Base-by-base conservation (phyloP, 1,140 invertebrate species). In the Sycophaga agraensis region DNA sequence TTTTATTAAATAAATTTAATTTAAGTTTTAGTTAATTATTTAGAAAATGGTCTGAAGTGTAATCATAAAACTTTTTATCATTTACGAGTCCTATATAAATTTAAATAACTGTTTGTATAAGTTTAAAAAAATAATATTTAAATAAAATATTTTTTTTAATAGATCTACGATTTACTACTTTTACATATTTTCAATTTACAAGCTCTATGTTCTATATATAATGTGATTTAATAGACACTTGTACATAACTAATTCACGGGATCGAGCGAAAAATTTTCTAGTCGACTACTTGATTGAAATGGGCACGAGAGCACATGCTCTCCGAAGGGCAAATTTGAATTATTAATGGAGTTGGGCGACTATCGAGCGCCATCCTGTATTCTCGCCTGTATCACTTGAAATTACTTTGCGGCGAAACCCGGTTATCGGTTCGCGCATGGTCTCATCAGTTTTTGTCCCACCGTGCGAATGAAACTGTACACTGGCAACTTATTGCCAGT, bases 351-450 rank as follows among this genome's bases (percentile, higher is more conserved):
- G 22, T 40, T 40, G 14, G 4, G 8, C 14, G 43, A 50, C 16
- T 35, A 53, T 56, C 28, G 48, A 51, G n/a, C 39, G 19, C 34
- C 48, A 57, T 56, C 42, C 46, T 63, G 59, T 59, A 63, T 40
- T 55, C 34, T 43, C 53, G 59, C 42, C 46, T 63, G 59, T 59
- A 63, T 40, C 59, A 55, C 64, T 66, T 63, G 42, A 68, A 67
- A 53, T 63, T 51, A 67, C 64, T 68, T 70, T 65, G 53, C 26
- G 64, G 62, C 31, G 42, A 42, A 63, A 65, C 54, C 63, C 58
- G 51, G 60, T 64, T 68, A 68, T 14, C 28, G 28, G 28, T 11
- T 31, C 11, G 9, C 45, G 61, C 46, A 37, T 9, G 53, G 60
- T 59, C 39, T 39, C 49, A 67, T 68, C 54, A 63, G 51, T 66